phyloP scores from a whole-genome alignment of 1,140 invertebrate species.

The Zaprionus vittiger region DNA sequence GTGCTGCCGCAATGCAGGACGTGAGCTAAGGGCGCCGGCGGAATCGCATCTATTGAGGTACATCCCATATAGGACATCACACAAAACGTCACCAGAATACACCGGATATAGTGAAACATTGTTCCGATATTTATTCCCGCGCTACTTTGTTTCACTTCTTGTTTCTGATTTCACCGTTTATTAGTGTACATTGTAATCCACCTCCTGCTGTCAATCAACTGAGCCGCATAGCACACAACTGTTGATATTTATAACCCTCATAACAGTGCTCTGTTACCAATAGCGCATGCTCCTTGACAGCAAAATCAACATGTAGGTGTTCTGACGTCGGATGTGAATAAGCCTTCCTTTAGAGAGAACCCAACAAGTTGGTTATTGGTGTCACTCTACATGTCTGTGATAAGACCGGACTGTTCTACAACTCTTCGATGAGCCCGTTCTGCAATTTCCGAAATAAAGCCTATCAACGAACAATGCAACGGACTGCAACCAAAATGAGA shows the following conservation, averaged over 20 bases:
- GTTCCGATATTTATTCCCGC: too few relatives aligned
- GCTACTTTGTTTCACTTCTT: too few relatives aligned
- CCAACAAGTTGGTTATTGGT: too few relatives aligned
- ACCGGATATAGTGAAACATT: too few relatives aligned
- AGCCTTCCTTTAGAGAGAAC: background rate
- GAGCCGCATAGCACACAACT: background rate
- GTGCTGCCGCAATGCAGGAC: slow-evolving; percentile 63
- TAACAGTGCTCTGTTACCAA: slow-evolving; percentile 48
- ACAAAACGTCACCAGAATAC: background rate
- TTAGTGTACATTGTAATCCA: background rate
- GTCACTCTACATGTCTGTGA: background rate
- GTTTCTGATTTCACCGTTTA: too few relatives aligned
- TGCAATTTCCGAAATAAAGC: background rate
- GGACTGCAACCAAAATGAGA: background rate
- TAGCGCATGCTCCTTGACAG: slow-evolving; percentile 13
- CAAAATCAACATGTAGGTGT: background rate
- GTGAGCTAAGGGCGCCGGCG: slow-evolving; percentile 21
- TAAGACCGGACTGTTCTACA: background rate
- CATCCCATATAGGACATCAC: background rate
- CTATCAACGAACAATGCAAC: background rate
- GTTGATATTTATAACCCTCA: slow-evolving; percentile 34
- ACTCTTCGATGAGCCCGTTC: background rate
- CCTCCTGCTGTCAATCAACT: slow-evolving; percentile 45
- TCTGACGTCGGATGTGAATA: background rate
- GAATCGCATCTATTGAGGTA: background rate